Conservation (phyloP, 2,797 vertebrate genomes). For the Podarcis siculus region DNA sequence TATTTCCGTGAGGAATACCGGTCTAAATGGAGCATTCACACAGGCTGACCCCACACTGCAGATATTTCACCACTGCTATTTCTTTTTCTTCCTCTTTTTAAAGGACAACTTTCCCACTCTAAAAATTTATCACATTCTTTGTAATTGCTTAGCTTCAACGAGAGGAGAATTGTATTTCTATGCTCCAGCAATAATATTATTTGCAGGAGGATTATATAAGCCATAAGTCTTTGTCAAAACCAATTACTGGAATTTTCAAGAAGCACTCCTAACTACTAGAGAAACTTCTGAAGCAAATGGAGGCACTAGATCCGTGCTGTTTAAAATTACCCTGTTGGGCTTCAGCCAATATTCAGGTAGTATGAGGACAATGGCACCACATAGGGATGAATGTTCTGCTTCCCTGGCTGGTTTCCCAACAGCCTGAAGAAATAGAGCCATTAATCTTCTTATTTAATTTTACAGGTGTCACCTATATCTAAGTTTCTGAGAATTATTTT, state of each 20-base stretch:
- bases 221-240: slow-evolving; percentile 39
- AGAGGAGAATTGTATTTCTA: slow-evolving; percentile 28
- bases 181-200: slow-evolving; percentile 39
- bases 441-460: slow-evolving; percentile 37
- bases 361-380: slow-evolving; percentile 16
- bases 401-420: slow-evolving; percentile 9
- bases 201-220: slow-evolving; percentile 27
- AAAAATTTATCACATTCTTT: slow-evolving; percentile 9
- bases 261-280: slow-evolving; percentile 18
- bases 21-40: neutral
- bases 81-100: neutral
- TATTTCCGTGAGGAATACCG: neutral
- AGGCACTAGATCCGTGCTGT: neutral
- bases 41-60: neutral
- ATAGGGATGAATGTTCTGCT: slow-evolving; percentile 17
- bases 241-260: slow-evolving; percentile 28
- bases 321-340: slow-evolving; percentile 26
- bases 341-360: neutral
- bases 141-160: slow-evolving; percentile 4
- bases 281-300: slow-evolving; percentile 19
- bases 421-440: slow-evolving; percentile 17
- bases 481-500: slow-evolving; percentile 18
- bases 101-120: neutral
- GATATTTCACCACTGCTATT: neutral
- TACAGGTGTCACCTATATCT: slow-evolving; percentile 20